Evolutionary conservation across 2,888 invertebrate species (phyloP).

Genomic region (Hyposoter didymator): DNA sequence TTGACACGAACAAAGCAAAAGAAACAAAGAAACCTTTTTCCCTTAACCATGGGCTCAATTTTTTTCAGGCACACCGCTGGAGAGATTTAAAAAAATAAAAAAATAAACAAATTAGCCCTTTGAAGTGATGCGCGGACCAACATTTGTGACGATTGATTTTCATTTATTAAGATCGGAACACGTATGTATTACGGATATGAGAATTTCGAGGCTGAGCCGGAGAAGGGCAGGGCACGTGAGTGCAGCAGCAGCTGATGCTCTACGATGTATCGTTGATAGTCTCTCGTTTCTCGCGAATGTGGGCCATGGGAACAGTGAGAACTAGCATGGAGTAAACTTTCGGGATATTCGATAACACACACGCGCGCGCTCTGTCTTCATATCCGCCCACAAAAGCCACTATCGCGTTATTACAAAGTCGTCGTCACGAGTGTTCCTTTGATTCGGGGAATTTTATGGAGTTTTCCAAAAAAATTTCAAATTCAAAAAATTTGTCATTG

Average conservation of each 20-base stretch:
- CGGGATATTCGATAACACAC: slow-evolving; percentile 62
- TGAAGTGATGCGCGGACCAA: too few relatives aligned
- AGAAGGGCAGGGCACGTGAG: not conserved
- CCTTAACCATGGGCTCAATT: too few relatives aligned
- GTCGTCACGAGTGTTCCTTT: slow-evolving; percentile 40
- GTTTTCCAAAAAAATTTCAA: too few relatives aligned
- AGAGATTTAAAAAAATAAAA: too few relatives aligned
- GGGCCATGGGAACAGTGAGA: slow-evolving; percentile 64
- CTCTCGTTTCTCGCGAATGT: slow-evolving; percentile 55
- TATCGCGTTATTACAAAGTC: slow-evolving; percentile 41
- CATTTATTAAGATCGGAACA: not conserved
- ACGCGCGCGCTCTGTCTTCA: not conserved
- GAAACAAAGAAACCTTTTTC: not conserved
- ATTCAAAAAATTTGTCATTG: not conserved
- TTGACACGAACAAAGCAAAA: too few relatives aligned
- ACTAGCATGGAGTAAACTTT: slow-evolving; percentile 54
- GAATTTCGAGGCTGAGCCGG: not conserved
- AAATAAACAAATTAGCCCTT: too few relatives aligned
- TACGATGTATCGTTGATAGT: slow-evolving; percentile 31
- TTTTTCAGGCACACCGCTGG: too few relatives aligned
- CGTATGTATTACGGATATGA: not conserved
- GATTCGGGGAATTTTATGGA: not conserved
- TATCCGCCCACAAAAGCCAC: slow-evolving; percentile 39
- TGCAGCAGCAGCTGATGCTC: slow-evolving; percentile 18
- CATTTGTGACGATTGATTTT: not conserved